Base-by-base conservation (phyloP, 1,140 invertebrate genomes). In the Drosophila sproati region DNA sequence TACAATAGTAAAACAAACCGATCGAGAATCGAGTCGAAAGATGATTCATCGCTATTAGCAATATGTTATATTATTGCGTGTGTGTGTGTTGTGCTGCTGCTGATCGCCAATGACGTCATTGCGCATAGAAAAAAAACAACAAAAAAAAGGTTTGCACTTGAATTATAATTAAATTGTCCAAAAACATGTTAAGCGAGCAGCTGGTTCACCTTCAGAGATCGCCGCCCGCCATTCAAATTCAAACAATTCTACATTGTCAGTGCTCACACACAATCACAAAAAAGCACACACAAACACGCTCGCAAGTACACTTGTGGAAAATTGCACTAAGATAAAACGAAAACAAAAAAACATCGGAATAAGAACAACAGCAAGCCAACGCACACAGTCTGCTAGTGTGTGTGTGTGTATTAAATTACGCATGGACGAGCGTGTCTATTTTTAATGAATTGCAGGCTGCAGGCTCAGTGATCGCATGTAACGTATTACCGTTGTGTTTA, bases 111-210 rank as follows among this genome's bases (percentile, higher is more conserved):
- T 75, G 73, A 71, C 73, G 73, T 75, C 73, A 75, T 63, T 20
- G 28, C 5, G 37, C 37, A 43, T 43, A 8, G 3, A 28, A 31
- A 8, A 20, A 20, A 20, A 20, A 57, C 8, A 8, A 10, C 6
- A 57, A 66, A 43, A 72, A 72, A 59, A 66, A 67, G 54, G 51
- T 8, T 59, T 71, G 67, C 73, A 75, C 73, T 71, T 75, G 73
- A 71, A 57, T 59, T 71, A 7, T 37, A 35, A 35, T 60, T 6
- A 66, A 51, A 20, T 20, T 20, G 20, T 3, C 52, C 34, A 34
- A 51, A 68, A 75, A 63, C 52, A 55, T 63, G 39, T 39, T 37
- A 51, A 63, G 45, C 72, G 55, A 69, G 45, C 72, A 62, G 52
- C 57, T 61, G 72, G 71, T 73, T 73, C 56, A 73, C 71, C 71